Base-by-base conservation (phyloP, 1,140 invertebrate genomes). In the Chironomus striatipennis region DNA sequence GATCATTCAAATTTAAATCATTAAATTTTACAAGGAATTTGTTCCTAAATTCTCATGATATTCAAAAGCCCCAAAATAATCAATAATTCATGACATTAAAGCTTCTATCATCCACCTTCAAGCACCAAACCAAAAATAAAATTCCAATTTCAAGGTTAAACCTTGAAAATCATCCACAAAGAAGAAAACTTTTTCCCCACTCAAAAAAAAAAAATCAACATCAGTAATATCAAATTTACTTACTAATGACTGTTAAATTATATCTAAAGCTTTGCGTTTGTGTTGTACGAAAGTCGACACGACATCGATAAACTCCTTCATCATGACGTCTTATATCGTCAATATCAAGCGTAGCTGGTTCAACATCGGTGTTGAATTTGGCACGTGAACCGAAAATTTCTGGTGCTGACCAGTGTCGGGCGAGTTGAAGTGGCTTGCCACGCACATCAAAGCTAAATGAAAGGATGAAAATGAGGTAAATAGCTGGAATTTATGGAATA, bases 231-330 rank as follows among this genome's bases (percentile, higher is more conserved):
- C 15, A 1, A 34, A 47, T 8, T 57, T 43, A 85, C 90, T 90
- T 81, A 93, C 92, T 90, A 77, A 93, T 90, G 76, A 94, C 90
- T 75, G 90, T 91, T 72, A 94, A 86, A 81, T 92, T 92, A 82
- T 93, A 92, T 77, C 89, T 86, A 78, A 91, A 90, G 80, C 90
- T 93, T 76, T 90, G 86, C 6, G 92, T 93, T 79, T 93, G 90
- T n/a, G 90, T 90, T 78, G 91, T 91, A 42, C 88, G 84, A 82
- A 93, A 94, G 84, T 94, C 92, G 64, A 94, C 91, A 74, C 92
- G 83, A 81, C 93, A 94, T 72, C 91, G 85, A 82, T 93, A 94
- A 64, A 91, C 86, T 20, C 91, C 91, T 77, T 92, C 90, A 80
- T 94, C 93, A 78, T 89, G 87, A 15, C 88, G 85, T 78, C 89